Evolutionary conservation across 2,888 invertebrate species (phyloP).

Genomic region (Merodon equestris): DNA sequence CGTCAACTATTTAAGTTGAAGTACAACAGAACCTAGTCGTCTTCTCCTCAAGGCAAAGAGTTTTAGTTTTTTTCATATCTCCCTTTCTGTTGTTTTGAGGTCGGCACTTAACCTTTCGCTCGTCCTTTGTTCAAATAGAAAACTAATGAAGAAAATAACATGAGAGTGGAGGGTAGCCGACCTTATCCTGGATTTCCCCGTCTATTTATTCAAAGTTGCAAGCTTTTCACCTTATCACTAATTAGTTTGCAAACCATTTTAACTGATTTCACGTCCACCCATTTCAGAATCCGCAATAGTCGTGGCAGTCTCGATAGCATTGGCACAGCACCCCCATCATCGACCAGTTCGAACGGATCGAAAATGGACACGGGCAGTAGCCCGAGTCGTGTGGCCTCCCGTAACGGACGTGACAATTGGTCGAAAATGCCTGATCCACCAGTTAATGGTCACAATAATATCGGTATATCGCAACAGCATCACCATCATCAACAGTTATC

Average conservation of each 20-base stretch:
- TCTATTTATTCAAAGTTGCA: no score
- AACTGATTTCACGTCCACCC: no score
- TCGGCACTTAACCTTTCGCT: conserved; percentile 63
- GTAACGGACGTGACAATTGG: conserved; percentile 78
- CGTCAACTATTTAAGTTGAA: conserved; percentile 55
- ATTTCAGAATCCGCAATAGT: conserved; percentile 77
- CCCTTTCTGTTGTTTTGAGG: conserved; percentile 37
- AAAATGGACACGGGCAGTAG: conserved; percentile 74
- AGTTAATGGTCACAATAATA: conserved; percentile 69
- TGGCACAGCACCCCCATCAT: conserved; percentile 76
- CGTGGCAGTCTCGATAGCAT: conserved; percentile 78
- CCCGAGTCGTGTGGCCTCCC: conserved; percentile 71
- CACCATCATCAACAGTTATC: conserved; percentile 61
- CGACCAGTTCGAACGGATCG: conserved; percentile 76
- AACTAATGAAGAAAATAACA: neutral
- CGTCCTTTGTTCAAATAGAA: conserved; percentile 23
- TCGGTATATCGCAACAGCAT: conserved; percentile 49
- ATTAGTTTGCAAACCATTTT: no score
- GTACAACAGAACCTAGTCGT: conserved; percentile 34
- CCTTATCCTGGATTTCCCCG: conserved; percentile 1
- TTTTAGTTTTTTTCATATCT: neutral
- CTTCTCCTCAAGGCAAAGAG: conserved; percentile 41
- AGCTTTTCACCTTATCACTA: no score
- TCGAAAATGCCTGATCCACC: conserved; percentile 77
- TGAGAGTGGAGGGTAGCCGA: neutral